phyloP scores from a whole-genome alignment of 2,113 vertebrate genomes.

The Bungarus multicinctus region DNA sequence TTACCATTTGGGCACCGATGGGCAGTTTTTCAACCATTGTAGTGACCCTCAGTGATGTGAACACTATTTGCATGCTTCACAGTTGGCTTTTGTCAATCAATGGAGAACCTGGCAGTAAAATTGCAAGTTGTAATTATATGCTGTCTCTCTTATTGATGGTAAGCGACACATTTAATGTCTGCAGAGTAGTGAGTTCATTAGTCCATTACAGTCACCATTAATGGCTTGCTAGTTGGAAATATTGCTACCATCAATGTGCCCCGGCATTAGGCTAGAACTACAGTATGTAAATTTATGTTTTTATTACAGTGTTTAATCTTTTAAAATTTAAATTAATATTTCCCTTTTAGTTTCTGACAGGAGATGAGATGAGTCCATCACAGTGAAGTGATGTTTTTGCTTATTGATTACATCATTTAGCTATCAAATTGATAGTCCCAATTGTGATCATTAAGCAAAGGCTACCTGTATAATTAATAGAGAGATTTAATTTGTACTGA shows the following conservation, averaged over 20 bases:
- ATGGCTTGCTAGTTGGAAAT: background rate
- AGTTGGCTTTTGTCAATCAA: background rate
- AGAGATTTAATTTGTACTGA: background rate
- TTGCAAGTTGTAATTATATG: background rate
- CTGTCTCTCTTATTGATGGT: background rate
- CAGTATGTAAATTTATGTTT: background rate
- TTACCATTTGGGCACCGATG: background rate
- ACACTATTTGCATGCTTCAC: background rate
- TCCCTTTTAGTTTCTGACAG: background rate
- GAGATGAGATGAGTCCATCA: background rate
- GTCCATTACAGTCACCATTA: background rate
- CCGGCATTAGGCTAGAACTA: background rate
- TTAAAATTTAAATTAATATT: background rate
- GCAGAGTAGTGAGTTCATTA: background rate
- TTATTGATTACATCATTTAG: background rate
- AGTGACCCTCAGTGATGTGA: background rate
- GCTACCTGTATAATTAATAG: background rate
- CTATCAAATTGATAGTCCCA: background rate
- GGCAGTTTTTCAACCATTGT: background rate
- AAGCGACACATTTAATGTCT: background rate
- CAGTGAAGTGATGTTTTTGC: background rate
- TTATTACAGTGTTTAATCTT: background rate
- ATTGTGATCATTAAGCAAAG: background rate
- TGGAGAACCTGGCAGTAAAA: background rate
- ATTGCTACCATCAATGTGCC: background rate